Evolutionary conservation across 2,888 invertebrate genomes (phyloP), one percentile per base, ranked within the genome.

Genomic region (Ethmia dodecea): DNA sequence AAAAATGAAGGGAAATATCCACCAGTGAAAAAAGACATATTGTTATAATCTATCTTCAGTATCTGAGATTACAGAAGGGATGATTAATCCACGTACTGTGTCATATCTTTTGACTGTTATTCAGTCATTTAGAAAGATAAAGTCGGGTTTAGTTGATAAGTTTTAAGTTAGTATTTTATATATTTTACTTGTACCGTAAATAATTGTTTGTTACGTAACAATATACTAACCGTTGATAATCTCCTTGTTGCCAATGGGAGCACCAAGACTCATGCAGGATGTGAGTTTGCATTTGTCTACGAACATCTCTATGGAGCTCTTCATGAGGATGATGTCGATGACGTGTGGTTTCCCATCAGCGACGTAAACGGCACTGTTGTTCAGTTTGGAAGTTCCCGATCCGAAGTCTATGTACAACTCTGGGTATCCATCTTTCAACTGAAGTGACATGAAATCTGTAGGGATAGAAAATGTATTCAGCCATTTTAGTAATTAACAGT

Each of bases 331-430:
- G 10, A 98, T 92, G 52, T 96, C 95, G 49, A 99, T 91, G 33
- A 92, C 89, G 72, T 99, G 99, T 55, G 92, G 92, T 50, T 93
- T 91, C 1, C 96, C 96, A 55, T 97, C 95, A 29, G 92, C 91
- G 14, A 98, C 83, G 53, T 90, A 90, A 12, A 92, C 91, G 13
- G 91, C 89, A 37, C 89, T 88, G 63, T 93, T 89, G 62, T 91
- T 91, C 22, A 93, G 84, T 45, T 89, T 89, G 0, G 90, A 89
- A 1, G 94, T 92, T 0, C 96, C 96, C 0, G 93, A 90, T 0
- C 98, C 98, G 62, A 96, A 95, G 81, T 97, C 94, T 3, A 98
- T 90, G 15, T 93, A 89, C 5, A 98, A 83, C 0, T 94, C 89
- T 0, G 94, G 94, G 63, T 88, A 92, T n/a, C 98, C 97, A 24